Base-by-base conservation (phyloP, 2,888 invertebrate species). In the Imbricaverruca yamaguchii region DNA sequence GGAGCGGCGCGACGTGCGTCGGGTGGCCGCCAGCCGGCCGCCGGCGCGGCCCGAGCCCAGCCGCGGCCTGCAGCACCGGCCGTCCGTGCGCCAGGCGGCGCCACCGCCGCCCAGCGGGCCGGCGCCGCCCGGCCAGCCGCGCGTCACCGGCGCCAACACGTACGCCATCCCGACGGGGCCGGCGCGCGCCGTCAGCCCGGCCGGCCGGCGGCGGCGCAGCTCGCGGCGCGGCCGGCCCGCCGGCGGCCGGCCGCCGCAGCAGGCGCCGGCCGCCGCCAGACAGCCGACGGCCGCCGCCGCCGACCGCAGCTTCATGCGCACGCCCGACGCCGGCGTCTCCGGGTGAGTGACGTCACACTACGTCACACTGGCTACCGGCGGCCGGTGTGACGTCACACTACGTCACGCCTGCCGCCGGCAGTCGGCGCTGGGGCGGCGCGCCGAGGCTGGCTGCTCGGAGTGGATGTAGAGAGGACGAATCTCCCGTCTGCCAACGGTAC, bases 41-140 rank as follows among this genome's bases (percentile, higher is more conserved):
- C 18, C 79, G 15, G 21, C 21, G 0, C 57, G 78, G 10, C 59
- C 80, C 15, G 13, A 21, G 23, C 55, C 23, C 8, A n/a, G 56
- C 18, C 15, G 53, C 25, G 80, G 53, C 23, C 63, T 74, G 21
- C 23, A 3, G 11, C 74, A 74, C 74, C 74, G 74, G 18, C 74
- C 74, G 74, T 74, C 74, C 21, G 21, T 74, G 74, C 74, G 74
- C 0, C 74, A 74, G 74, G 55, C 53, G 55, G 53, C 74, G 65
- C 89, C 89, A 6, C 89, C 89, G 7, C 89, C 89, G 10, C 88
- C 89, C 0, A 86, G 87, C 18, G 88, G 87, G 63, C 89, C 89
- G 3, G 88, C 89, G 4, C 89, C 89, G 2, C 87, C 88, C 2
- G 39, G 39, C 39, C 39, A 39, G 39, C 39, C 39, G 39, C 39